Base-by-base conservation (phyloP, 2,113 vertebrate genomes). In the Psammodynastes pulverulentus region DNA sequence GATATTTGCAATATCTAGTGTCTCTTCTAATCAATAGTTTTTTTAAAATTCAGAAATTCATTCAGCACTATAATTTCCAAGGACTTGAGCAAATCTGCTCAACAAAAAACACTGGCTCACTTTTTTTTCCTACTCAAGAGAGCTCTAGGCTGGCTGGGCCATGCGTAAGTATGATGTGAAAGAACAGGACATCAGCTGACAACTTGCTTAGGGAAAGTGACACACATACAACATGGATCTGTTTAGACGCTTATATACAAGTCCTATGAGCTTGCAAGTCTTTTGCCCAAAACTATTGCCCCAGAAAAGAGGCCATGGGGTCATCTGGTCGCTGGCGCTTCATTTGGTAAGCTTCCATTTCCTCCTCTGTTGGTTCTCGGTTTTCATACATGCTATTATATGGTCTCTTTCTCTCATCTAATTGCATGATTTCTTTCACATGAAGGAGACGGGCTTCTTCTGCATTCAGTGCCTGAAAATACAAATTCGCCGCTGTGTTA, bases 281-380 rank as follows among this genome's bases (percentile, higher is more conserved):
- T 79, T 7, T 5, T 91, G 48, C 12, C 2, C 1, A 0, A 24
- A 12, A 53, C 97, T 98, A 98, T 95, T 98, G 98, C 79, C 98
- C 98, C 15, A 99, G 98, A 90, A 99, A 99, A 39, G 98, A 98
- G 58, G 98, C 98, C 99, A 99, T 99, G 91, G 99, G 99, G 96
- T 99, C 99, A 84, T 99, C 99, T 0, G 98, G 97, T 34, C 99
- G 97, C 95, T 97, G 93, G 1, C 99, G 97, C 90, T 99, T 99
- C 98, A 99, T 99, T 46, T 98, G 98, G 87, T 99, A 99, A 62
- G 99, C 99, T 96, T 99, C 99, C 98, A 99, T 99, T 96, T 99
- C 99, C 96, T 99, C 99, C 94, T 99, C 99, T 0, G 99, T 99
- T 86, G 99, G 99, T 43, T 99, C 99, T 90, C 98, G 98, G 39